A percentile compares a stretch with the other conserved stretches of the same genome.
Evolutionary conservation across 1,140 invertebrate species (phyloP).

Genomic region (Plectus sambesii): DNA sequence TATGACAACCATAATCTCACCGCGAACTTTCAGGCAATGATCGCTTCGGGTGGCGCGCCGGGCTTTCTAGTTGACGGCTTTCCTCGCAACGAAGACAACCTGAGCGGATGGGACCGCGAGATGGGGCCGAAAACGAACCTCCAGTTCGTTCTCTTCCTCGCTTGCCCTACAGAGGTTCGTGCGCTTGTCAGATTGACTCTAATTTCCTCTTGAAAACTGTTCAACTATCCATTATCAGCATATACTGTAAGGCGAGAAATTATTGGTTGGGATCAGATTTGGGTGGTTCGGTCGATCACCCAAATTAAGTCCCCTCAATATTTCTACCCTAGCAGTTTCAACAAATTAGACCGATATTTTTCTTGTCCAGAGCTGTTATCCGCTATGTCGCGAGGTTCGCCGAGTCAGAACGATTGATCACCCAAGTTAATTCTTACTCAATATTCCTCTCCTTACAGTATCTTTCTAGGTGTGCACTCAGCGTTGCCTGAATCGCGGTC

Average conservation of each 20-base stretch:
- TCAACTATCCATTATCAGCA: conserved; percentile 2
- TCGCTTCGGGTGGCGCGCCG: conserved; percentile 53
- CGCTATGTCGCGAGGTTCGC: too few species aligned
- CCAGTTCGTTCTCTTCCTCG: conserved; percentile 81
- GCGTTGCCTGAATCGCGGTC: conserved; percentile 73
- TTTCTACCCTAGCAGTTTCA: too few species aligned
- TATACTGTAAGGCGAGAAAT: too few species aligned
- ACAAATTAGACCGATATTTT: too few species aligned
- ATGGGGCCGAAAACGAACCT: conserved; percentile 74
- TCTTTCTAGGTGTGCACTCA: conserved; percentile 59
- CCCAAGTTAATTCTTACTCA: too few species aligned
- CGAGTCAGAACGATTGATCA: too few species aligned
- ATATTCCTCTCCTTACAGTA: too few species aligned
- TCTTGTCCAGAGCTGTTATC: too few species aligned
- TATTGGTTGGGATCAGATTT: too few species aligned
- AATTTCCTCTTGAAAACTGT: too few species aligned
- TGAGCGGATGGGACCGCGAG: conserved; percentile 79
- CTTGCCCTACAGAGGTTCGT: conserved; percentile 66
- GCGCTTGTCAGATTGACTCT: not conserved
- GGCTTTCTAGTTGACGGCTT: conserved; percentile 96
- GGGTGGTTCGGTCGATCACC: too few species aligned
- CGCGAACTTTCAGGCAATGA: conserved; percentile 59
- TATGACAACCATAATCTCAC: not conserved
- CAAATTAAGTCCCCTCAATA: too few species aligned
- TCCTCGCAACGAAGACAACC: conserved; percentile 88